Evolutionary conservation across 2,888 invertebrate genomes (phyloP).

Genomic region (Dinocampus coccinellae): DNA sequence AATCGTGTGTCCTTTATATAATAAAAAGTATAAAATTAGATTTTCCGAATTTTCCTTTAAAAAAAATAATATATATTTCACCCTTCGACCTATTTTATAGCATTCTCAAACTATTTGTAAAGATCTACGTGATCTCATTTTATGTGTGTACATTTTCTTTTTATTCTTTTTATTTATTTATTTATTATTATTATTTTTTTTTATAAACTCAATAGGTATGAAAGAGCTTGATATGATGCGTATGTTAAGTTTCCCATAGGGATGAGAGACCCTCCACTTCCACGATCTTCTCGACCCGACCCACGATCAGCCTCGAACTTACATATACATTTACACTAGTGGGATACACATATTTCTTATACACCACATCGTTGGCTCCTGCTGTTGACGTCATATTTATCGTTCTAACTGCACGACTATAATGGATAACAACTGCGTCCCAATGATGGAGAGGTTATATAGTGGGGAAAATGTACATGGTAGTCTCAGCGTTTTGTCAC

Average conservation of each 20-base stretch:
- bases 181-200: neutral
- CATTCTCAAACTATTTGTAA: neutral
- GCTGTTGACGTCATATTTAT: conserved; percentile 63
- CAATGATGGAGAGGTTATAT: neutral
- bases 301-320: no score
- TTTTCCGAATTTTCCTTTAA: neutral
- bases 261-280: neutral
- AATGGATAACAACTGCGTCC: conserved; percentile 53
- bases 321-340: conserved; percentile 1
- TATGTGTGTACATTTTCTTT: conserved; percentile 11
- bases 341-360: conserved; percentile 53
- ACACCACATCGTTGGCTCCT: conserved; percentile 52
- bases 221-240: conserved; percentile 12
- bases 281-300: no score
- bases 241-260: conserved; percentile 20
- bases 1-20: neutral
- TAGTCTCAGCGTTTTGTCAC: conserved; percentile 28
- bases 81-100: neutral
- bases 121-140: neutral
- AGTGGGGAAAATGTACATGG: conserved; percentile 9
- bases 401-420: conserved; percentile 61
- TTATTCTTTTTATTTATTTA: neutral
- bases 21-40: neutral
- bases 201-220: no score
- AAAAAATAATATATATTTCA: neutral